A percentile compares a stretch with the other conserved stretches of the same genome.
phyloP scores from a whole-genome alignment of 2,113 vertebrate species.

The Electrona antarctica region DNA sequence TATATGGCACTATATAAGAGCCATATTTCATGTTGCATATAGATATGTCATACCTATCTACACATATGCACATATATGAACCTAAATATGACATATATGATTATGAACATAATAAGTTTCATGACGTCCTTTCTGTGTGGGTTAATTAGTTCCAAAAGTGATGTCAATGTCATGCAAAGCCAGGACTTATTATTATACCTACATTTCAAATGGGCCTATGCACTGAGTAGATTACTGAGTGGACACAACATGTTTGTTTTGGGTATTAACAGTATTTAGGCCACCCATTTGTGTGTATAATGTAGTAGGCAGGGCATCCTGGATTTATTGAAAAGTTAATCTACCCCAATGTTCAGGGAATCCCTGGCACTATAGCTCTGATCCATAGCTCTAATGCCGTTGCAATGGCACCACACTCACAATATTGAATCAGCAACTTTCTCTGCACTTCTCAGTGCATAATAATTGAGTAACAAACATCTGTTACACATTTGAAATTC shows the following conservation, averaged over 20 bases:
- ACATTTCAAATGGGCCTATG: background rate
- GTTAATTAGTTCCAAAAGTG: too few species aligned
- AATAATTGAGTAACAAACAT: constrained; percentile 50
- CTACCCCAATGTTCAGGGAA: constrained; percentile 26
- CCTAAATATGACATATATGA: too few species aligned
- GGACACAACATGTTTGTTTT: constrained; percentile 51
- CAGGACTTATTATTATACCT: too few species aligned
- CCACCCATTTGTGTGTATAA: constrained; percentile 46
- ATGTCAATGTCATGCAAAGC: too few species aligned
- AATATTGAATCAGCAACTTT: constrained; percentile 56
- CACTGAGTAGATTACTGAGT: constrained; percentile 36
- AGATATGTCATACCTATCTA: too few species aligned
- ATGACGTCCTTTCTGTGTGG: too few species aligned
- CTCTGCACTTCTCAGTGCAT: constrained; percentile 37
- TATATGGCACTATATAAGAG: too few species aligned
- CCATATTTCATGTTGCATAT: too few species aligned
- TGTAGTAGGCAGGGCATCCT: constrained; percentile 35
- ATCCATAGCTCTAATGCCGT: background rate
- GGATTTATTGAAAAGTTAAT: constrained; percentile 57
- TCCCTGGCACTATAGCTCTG: constrained; percentile 14
- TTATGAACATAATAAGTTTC: too few species aligned
- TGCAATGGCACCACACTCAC: constrained; percentile 28
- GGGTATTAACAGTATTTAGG: constrained; percentile 74
- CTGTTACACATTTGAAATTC: constrained; percentile 37
- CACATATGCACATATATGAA: too few species aligned